A percentile compares a stretch with the other conserved stretches of the same genome.
Evolutionary conservation across 2,797 vertebrate species (phyloP).

Genomic region (Muraenolepis orangiensis): DNA sequence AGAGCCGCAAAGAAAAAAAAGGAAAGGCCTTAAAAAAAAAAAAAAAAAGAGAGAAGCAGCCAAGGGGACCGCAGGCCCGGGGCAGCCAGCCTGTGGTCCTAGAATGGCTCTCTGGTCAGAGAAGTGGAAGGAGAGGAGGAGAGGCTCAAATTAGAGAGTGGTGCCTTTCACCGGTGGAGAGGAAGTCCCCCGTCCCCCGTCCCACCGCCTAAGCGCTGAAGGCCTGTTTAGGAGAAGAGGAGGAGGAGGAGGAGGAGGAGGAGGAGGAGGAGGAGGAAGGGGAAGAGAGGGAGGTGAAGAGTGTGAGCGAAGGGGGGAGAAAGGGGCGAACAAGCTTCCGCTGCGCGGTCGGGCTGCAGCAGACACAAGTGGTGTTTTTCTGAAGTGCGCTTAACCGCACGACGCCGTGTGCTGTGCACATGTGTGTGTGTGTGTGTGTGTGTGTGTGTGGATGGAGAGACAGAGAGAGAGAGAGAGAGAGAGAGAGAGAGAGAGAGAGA

Average conservation of each 20-base stretch:
- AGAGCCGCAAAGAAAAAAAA: conserved; percentile 35
- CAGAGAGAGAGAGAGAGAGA: neutral
- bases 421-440: conserved; percentile 9
- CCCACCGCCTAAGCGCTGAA: conserved; percentile 67
- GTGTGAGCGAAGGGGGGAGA: conserved; percentile 47
- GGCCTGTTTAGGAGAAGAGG: conserved; percentile 52
- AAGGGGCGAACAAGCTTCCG: conserved; percentile 64
- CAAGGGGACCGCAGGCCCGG: conserved; percentile 56
- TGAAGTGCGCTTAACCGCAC: conserved; percentile 47
- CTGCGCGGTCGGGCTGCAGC: conserved; percentile 63
- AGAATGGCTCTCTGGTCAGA: conserved; percentile 75
- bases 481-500: neutral
- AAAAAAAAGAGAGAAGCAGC: conserved; percentile 59
- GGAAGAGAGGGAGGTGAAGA: conserved; percentile 41
- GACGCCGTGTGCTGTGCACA: conserved; percentile 49
- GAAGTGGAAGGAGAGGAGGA: conserved; percentile 76
- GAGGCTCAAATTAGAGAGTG: conserved; percentile 80
- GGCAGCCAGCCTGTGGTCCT: conserved; percentile 65
- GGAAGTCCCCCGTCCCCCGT: too few species aligned
- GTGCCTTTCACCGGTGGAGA: conserved; percentile 67
- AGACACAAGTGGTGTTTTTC: conserved; percentile 36
- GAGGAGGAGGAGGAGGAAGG: conserved; percentile 49
- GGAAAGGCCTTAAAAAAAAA: conserved; percentile 37
- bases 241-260: conserved; percentile 27
- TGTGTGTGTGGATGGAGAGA: neutral